A percentile compares a stretch with the other conserved stretches of the same genome.
These are phyloP conservation scores for Phaethon lepturus DNA, from an alignment of 2,113 vertebrate species.

Conservation along the genomic window DNA sequence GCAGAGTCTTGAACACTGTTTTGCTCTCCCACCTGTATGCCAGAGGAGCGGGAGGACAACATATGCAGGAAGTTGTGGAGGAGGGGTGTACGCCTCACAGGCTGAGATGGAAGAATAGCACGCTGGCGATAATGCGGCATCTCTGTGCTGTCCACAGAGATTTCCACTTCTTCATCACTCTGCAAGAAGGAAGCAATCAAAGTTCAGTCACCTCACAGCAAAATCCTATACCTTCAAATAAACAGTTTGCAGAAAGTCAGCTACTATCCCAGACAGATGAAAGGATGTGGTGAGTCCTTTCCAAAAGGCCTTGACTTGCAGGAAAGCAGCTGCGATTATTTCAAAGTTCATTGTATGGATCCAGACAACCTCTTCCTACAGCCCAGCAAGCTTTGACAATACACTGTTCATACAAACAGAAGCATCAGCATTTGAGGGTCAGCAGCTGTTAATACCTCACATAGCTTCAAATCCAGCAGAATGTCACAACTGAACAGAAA, in stretches of 20 bases:
- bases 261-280: background rate
- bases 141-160: conserved; percentile 95
- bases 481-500: background rate
- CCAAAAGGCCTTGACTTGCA: background rate
- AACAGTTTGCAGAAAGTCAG: conserved; percentile 4
- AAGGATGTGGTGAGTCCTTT: background rate
- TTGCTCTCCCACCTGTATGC: conserved; percentile 87
- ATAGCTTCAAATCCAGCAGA: background rate
- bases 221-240: background rate
- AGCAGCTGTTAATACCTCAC: background rate
- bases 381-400: background rate
- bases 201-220: background rate
- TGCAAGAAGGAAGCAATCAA: conserved; percentile 56
- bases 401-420: background rate
- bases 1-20: conserved; percentile 82
- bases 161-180: conserved; percentile 96
- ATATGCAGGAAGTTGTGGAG: conserved; percentile 99
- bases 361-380: background rate
- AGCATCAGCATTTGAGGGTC: background rate
- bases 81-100: conserved; percentile 94
- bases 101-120: conserved; percentile 92
- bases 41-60: conserved; percentile 93
- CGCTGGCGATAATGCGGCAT: conserved; percentile 95
- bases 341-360: background rate
- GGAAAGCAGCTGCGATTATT: background rate